Base-by-base conservation (phyloP, 2,888 invertebrate species). In the Dastarcus helophoroides region DNA sequence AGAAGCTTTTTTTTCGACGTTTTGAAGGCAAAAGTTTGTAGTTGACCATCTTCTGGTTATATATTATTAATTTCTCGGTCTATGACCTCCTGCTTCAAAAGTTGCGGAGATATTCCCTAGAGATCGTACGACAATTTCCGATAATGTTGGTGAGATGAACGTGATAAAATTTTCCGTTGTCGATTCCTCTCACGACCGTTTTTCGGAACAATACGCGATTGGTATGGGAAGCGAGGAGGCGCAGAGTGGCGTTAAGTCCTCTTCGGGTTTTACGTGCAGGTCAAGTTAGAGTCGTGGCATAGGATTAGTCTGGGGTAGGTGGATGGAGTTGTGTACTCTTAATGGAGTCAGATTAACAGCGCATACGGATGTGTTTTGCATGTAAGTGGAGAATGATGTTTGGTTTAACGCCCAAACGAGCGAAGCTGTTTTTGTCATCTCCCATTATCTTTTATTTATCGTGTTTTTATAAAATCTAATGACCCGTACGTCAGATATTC, bases 331-430 rank as follows among this genome's bases (percentile, higher is more conserved):
- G 47, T 54, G 52, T 54, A 51, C 53, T 55, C 54, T 56, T 58
- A 59, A 60, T 60, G 58, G 59, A 58, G 51, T 50, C 54, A 59
- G 61, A 60, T 61, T 61, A n/a, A n/a, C n/a, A 60, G 57, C 51
- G 52, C 52, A 50, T 52, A 55, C 54, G 56, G 54, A 57, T 60
- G 57, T 58, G 56, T 56, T 55, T 52, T 56, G 56, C 57, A 59
- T 60, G 58, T 59, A 60, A 61, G 61, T 61, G 60, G 60, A 59
- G 56, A 61, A 60, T 53, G 59, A 60, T 61, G 61, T 61, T 60
- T 60, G 59, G 59, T 60, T 60, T 58, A 58, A 58, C 58, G 56
- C 54, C 53, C 54, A 54, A 58, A 58, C 57, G 58, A 53, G 50
- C 53, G 46, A 43, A 45, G 11, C 16, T 26, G 16, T 30, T 23